A percentile compares a stretch with the other conserved stretches of the same genome.
Evolutionary conservation across 2,113 vertebrate genomes (phyloP).

Genomic region (Platichthys flesus): DNA sequence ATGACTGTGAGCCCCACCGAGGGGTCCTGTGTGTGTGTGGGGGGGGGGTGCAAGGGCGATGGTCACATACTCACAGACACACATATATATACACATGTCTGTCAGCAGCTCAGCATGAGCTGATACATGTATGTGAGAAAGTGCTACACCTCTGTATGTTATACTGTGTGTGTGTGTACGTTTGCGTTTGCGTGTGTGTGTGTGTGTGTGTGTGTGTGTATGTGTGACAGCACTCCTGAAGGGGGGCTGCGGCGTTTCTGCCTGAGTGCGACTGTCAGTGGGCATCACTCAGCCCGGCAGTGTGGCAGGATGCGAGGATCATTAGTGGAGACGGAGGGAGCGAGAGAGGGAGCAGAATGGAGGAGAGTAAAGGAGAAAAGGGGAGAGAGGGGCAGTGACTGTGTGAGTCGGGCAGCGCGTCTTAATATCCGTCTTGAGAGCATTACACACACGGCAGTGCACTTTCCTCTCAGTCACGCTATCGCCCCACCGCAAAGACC

Average conservation of each 20-base stretch:
- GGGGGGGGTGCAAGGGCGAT: slow-evolving; percentile 13
- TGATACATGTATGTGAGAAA: slow-evolving; percentile 60
- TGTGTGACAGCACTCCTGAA: slow-evolving; percentile 66
- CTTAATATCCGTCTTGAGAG: slow-evolving; percentile 84
- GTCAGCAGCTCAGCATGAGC: slow-evolving; percentile 66
- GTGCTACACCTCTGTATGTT: slow-evolving; percentile 64
- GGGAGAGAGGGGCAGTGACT: slow-evolving; percentile 62
- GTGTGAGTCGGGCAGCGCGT: slow-evolving; percentile 64
- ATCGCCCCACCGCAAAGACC: slow-evolving; percentile 63
- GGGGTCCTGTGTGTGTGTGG: slow-evolving; percentile 1
- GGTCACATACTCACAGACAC: slow-evolving; percentile 25
- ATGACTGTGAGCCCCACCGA: slow-evolving; percentile 41
- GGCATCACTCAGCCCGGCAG: slow-evolving; percentile 81
- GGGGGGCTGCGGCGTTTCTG: slow-evolving; percentile 76
- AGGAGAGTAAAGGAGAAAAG: slow-evolving; percentile 59
- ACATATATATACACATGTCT: slow-evolving; percentile 54
- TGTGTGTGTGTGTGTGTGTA: slow-evolving; percentile 36
- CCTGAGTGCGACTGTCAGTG: slow-evolving; percentile 82
- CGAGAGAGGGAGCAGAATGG: slow-evolving; percentile 64
- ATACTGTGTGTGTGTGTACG: slow-evolving; percentile 20
- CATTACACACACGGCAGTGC: slow-evolving; percentile 81
- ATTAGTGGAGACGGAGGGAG: slow-evolving; percentile 78
- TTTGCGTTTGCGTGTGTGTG: slow-evolving; percentile 46
- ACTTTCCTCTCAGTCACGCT: slow-evolving; percentile 83
- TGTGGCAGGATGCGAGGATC: slow-evolving; percentile 80